Evolutionary conservation across 1,140 invertebrate genomes (phyloP).

Genomic region (Atta cephalotes): DNA sequence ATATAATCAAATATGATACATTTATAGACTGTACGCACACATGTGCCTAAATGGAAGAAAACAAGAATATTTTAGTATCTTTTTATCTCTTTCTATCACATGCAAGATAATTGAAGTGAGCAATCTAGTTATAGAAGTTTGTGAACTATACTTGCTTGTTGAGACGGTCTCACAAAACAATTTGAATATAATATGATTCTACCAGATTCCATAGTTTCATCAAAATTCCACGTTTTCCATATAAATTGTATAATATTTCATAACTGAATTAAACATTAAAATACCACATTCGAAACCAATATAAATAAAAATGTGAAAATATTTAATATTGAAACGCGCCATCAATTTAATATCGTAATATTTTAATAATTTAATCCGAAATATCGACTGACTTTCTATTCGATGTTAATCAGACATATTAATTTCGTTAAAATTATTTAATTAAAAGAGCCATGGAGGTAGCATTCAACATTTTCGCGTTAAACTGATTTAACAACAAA

Average conservation of each 20-base stretch:
- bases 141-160: neutral
- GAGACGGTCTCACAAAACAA: neutral
- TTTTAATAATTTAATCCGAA: constrained; percentile 56
- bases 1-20: too few species aligned
- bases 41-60: too few species aligned
- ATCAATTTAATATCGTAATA: constrained; percentile 48
- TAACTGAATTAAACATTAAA: constrained; percentile 53
- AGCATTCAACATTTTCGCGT: too few species aligned
- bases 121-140: too few species aligned
- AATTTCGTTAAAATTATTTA: constrained; percentile 52
- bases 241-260: constrained; percentile 21
- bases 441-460: constrained; percentile 30
- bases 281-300: constrained; percentile 34
- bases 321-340: constrained; percentile 46
- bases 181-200: neutral
- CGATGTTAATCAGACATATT: constrained; percentile 38
- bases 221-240: constrained; percentile 29
- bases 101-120: too few species aligned
- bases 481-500: constrained; percentile 24
- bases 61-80: too few species aligned
- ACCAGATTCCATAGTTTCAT: constrained; percentile 13
- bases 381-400: constrained; percentile 29
- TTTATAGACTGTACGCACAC: too few species aligned
- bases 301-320: constrained; percentile 57
- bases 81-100: too few species aligned